Percentiles rank a stretch among this genome's conserved stretches.
Conservation (phyloP, 2,113 vertebrate genomes). For the Oreochromis aureus region DNA sequence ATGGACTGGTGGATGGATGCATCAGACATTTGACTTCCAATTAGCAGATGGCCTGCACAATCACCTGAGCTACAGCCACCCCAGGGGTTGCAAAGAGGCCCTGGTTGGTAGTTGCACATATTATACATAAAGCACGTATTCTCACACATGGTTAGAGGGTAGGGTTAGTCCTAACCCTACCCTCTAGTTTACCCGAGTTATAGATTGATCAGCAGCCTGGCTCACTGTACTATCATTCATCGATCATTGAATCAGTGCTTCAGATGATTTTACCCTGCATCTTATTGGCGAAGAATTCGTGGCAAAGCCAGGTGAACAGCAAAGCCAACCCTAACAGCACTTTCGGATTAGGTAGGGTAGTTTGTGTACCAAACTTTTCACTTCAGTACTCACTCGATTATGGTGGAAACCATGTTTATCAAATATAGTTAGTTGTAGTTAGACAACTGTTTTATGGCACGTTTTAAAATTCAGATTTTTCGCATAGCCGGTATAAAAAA, state of each 20-base stretch:
- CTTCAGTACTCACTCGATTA: background rate
- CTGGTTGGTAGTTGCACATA: background rate
- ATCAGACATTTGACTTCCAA: background rate
- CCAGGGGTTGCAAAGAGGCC: background rate
- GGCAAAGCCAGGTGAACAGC: background rate
- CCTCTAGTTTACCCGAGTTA: background rate
- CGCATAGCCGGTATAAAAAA: background rate
- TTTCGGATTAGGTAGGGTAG: background rate
- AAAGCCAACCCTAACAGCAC: background rate
- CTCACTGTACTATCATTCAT: background rate
- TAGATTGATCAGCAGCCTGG: background rate
- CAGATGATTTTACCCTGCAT: background rate
- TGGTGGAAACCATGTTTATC: background rate
- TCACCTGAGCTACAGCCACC: background rate
- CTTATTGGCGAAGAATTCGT: background rate
- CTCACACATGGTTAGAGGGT: background rate
- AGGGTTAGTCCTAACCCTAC: background rate
- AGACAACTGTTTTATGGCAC: background rate
- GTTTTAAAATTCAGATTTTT: background rate
- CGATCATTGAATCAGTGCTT: background rate
- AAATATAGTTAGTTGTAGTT: background rate
- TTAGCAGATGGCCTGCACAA: background rate
- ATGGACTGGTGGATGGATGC: background rate
- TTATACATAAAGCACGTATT: background rate
- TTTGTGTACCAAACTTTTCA: no score